phyloP scores from a whole-genome alignment of 2,888 invertebrate genomes.

The Endomychus coccineus region DNA sequence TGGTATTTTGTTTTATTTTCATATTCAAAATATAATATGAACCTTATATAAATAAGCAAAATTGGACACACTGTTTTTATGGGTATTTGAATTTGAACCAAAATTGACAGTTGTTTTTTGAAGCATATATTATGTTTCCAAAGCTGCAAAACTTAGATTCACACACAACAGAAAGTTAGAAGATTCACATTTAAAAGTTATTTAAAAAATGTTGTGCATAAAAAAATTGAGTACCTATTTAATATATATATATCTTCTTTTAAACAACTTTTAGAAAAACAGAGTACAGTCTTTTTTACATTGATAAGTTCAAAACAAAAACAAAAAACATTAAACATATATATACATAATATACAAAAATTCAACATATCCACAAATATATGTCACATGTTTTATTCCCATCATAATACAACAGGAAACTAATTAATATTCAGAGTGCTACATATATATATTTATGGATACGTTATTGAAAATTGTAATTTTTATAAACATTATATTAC shows the following conservation, averaged over 20 bases:
- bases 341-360: conserved; percentile 16
- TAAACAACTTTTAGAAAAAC: conserved; percentile 2
- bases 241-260: not conserved
- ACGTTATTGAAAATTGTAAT: conserved; percentile 23
- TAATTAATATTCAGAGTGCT: too few species aligned
- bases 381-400: conserved; percentile 8
- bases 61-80: conserved; percentile 37
- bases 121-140: conserved; percentile 10
- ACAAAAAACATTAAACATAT: conserved; percentile 15
- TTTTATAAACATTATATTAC: conserved; percentile 31
- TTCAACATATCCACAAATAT: conserved; percentile 16
- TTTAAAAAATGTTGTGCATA: too few species aligned
- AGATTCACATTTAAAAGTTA: too few species aligned
- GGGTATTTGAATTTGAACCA: conserved; percentile 25
- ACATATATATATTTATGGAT: too few species aligned
- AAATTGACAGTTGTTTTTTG: conserved; percentile 10
- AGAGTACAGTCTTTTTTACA: conserved; percentile 7
- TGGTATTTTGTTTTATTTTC: conserved; percentile 30
- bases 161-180: too few species aligned
- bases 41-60: conserved; percentile 37
- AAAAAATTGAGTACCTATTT: conserved; percentile 6
- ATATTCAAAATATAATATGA: conserved; percentile 39
- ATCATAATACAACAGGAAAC: conserved; percentile 10
- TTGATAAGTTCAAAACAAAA: conserved; percentile 13
- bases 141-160: conserved; percentile 4